These are phyloP conservation scores for Poeciliopsis paucimaculata DNA, from an alignment of 2,797 vertebrate genomes.

Conservation along the genomic window DNA sequence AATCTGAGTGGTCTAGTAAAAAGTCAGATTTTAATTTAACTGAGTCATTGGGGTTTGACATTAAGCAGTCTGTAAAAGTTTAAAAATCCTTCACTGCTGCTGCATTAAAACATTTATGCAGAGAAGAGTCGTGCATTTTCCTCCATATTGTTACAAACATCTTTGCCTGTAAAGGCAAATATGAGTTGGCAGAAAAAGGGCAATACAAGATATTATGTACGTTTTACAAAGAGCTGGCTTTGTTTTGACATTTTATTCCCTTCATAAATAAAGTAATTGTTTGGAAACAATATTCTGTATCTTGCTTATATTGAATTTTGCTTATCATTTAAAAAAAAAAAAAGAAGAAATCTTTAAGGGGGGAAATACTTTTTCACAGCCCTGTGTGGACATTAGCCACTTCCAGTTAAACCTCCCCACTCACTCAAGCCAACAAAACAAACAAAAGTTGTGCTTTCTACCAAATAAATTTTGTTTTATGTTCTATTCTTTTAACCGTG, in stretches of 20 bases:
- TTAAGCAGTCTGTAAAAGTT: background rate
- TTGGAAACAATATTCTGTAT: background rate
- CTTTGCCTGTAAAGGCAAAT: background rate
- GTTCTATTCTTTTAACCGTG: slow-evolving; percentile 25
- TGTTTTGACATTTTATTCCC: background rate
- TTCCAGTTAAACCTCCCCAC: background rate
- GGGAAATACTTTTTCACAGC: background rate
- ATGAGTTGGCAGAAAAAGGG: background rate
- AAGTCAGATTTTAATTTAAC: background rate
- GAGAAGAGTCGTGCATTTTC: background rate
- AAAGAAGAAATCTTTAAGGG: background rate
- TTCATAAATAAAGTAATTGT: background rate
- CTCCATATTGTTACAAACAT: background rate
- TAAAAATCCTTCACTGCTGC: background rate
- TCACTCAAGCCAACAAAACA: background rate
- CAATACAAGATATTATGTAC: background rate
- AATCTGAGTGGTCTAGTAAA: background rate
- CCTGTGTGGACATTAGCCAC: slow-evolving; percentile 9
- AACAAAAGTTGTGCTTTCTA: slow-evolving; percentile 23
- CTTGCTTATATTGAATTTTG: background rate
- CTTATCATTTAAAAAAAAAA: background rate
- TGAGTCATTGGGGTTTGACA: background rate
- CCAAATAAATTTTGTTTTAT: slow-evolving; percentile 12
- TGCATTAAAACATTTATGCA: background rate
- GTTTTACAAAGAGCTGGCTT: background rate